Conservation (phyloP, 2,888 invertebrate species). For the Trichopoda pennipes region DNA sequence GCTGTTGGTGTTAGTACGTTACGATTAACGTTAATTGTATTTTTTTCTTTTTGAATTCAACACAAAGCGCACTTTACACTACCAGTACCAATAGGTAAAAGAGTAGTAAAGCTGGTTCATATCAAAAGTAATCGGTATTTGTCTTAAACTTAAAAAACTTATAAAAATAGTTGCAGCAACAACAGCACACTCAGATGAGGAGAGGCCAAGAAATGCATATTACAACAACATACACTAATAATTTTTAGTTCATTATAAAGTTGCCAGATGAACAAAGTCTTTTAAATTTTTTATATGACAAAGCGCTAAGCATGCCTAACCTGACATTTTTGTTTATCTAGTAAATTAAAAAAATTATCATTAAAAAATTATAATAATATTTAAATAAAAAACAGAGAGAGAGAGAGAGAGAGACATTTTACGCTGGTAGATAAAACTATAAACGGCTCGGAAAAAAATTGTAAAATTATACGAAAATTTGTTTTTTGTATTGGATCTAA, state of each 20-base stretch:
- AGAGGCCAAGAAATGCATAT: conserved; percentile 46
- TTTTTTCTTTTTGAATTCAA: conserved; percentile 22
- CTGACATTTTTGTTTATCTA: too few species aligned
- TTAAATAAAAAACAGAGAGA: too few species aligned
- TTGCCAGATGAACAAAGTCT: conserved; percentile 26
- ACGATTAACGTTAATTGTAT: conserved; percentile 15
- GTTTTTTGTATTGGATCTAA: too few species aligned
- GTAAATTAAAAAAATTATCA: too few species aligned
- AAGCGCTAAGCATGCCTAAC: too few species aligned
- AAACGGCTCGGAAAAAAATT: too few species aligned
- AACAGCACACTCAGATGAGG: conserved; percentile 12
- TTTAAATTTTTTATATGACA: too few species aligned
- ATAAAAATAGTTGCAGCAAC: conserved; percentile 5
- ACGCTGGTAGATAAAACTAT: too few species aligned
- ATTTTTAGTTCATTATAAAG: conserved; percentile 16
- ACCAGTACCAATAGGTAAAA: conserved; percentile 28
- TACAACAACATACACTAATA: conserved; percentile 10
- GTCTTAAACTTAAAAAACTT: conserved; percentile 9
- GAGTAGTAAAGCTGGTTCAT: conserved; percentile 18
- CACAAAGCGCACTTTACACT: conserved; percentile 13
- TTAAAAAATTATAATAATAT: too few species aligned
- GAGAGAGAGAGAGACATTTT: too few species aligned
- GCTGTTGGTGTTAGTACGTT: conserved; percentile 5
- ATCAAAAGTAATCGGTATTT: conserved; percentile 52
- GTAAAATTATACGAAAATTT: too few species aligned